phyloP scores from a whole-genome alignment of 2,113 vertebrate species.

The Mastomys coucha region DNA sequence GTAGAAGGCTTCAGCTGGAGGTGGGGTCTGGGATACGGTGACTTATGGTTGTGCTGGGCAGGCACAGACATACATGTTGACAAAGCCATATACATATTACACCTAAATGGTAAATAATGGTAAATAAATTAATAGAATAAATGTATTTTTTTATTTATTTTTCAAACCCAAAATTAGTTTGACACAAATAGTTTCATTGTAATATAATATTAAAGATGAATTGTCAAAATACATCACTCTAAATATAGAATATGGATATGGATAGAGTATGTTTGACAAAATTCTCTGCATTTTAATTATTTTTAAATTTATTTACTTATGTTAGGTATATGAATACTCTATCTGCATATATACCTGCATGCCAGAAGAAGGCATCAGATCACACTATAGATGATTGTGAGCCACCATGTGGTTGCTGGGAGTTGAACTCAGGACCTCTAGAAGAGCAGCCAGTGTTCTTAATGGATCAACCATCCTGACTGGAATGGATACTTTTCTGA shows the following conservation, averaged over 20 bases:
- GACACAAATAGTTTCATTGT: background rate
- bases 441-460: no score
- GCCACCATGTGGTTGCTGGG: no score
- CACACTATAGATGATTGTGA: no score
- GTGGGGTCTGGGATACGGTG: no score
- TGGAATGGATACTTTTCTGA: background rate
- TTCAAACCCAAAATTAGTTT: background rate
- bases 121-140: background rate
- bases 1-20: background rate
- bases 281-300: slow-evolving; percentile 26
- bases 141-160: background rate
- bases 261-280: background rate
- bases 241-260: background rate
- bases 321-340: no score
- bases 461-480: background rate
- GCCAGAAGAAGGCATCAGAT: no score
- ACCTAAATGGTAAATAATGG: background rate
- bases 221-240: slow-evolving; percentile 8
- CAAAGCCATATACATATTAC: background rate
- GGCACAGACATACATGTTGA: background rate
- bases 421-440: no score
- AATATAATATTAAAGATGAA: slow-evolving; percentile 45
- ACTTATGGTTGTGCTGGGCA: no score
- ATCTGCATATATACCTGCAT: no score
- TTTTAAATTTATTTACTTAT: background rate